phyloP scores from a whole-genome alignment of 2,888 invertebrate species.

The Sicus ferrugineus region DNA sequence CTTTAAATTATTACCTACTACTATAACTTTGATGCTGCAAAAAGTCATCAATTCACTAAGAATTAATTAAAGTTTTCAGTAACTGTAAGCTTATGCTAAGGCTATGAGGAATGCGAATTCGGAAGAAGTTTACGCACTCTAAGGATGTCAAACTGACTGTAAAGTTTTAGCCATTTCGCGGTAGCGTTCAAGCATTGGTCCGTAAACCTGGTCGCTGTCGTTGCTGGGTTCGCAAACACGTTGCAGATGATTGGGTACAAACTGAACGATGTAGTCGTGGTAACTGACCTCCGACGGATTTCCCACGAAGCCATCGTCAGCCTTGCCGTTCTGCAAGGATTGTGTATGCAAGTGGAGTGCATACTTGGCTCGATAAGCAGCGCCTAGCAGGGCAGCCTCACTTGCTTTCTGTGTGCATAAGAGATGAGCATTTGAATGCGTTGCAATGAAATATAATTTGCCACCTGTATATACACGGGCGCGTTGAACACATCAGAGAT shows the following conservation, averaged over 20 bases:
- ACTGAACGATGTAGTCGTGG: conserved; percentile 56
- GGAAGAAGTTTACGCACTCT: neutral
- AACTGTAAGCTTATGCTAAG: neutral
- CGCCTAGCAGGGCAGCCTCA: conserved; percentile 88
- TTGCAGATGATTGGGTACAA: conserved; percentile 63
- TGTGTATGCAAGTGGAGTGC: conserved; percentile 61
- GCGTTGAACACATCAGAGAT: conserved; percentile 92
- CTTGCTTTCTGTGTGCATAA: conserved; percentile 70
- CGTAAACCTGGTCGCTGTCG: conserved; percentile 77
- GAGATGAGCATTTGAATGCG: neutral
- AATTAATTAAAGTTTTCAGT: neutral
- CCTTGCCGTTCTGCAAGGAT: neutral
- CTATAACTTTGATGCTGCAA: no score
- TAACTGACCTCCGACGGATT: conserved; percentile 44
- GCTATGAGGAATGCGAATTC: conserved; percentile 11
- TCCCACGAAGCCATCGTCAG: neutral
- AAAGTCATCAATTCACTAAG: no score
- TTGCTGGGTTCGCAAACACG: conserved; percentile 76
- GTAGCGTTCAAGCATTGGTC: conserved; percentile 76
- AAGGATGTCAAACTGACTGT: conserved; percentile 18
- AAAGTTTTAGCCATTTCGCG: conserved; percentile 66
- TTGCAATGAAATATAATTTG: neutral
- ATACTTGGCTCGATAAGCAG: conserved; percentile 77
- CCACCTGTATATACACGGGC: conserved; percentile 85
- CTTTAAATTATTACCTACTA: conserved; percentile 39